phyloP scores from a whole-genome alignment of 2,888 invertebrate genomes.

The Aplocera efformata region DNA sequence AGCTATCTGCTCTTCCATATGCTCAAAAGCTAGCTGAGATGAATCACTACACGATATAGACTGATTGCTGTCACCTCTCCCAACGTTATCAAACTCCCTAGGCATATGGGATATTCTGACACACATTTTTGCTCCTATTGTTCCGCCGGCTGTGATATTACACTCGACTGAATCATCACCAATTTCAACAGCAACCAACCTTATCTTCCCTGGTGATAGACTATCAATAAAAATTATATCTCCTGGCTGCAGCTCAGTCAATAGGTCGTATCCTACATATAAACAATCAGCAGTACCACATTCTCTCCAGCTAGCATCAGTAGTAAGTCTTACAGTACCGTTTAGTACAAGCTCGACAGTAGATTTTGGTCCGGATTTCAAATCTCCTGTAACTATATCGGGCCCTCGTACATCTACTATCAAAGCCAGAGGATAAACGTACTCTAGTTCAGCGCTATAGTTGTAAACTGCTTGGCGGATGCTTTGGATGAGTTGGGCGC shows the following conservation, averaged over 20 bases:
- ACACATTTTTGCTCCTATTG: constrained; percentile 71
- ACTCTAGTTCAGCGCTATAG: constrained; percentile 69
- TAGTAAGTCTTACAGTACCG: constrained; percentile 68
- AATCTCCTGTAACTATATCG: constrained; percentile 64
- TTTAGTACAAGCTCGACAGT: constrained; percentile 57
- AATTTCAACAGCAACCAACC: constrained; percentile 54
- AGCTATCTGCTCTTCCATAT: constrained; percentile 73
- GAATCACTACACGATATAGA: constrained; percentile 78
- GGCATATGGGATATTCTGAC: constrained; percentile 77
- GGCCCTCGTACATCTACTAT: constrained; percentile 65
- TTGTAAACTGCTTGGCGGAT: constrained; percentile 71
- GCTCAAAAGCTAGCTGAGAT: constrained; percentile 83
- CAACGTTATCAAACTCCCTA: constrained; percentile 53
- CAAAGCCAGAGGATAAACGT: constrained; percentile 71
- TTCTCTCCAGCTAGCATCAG: constrained; percentile 75
- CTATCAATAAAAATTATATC: constrained; percentile 75
- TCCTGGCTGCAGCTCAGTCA: constrained; percentile 70
- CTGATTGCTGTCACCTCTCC: constrained; percentile 66
- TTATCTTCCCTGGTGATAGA: constrained; percentile 55
- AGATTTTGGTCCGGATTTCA: constrained; percentile 58
- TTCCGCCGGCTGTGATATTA: constrained; percentile 74
- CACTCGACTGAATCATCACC: constrained; percentile 76
- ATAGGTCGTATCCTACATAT: constrained; percentile 75
- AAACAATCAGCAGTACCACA: constrained; percentile 77
- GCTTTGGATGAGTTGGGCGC: constrained; percentile 66